Base-by-base conservation (phyloP, 1,140 invertebrate genomes). In the Luehdorfia chinensis region DNA sequence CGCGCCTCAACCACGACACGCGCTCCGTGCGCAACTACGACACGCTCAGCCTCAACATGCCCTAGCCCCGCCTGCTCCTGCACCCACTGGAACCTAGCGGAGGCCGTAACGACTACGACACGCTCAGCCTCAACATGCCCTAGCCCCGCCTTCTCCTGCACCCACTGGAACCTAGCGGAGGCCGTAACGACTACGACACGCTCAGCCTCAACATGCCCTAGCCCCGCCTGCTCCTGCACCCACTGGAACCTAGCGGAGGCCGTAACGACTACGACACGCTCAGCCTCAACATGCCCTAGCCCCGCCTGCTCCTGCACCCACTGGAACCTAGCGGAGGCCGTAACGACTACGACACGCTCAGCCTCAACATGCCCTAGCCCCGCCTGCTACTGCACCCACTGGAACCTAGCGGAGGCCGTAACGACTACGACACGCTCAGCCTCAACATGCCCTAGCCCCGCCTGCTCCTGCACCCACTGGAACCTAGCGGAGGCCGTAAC, bases 201-300 rank as follows among this genome's bases (percentile, higher is more conserved):
- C 83, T 85, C 21, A 83, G 78, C 52, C 52, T 84, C 1, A 85
- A 85, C 51, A 75, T 85, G 76, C 78, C 80, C 30, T 84, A 56
- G 67, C 25, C n/a, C n/a, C n/a, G n/a, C n/a, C n/a, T n/a, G n/a
- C n/a, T n/a, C n/a, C n/a, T n/a, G n/a, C n/a, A n/a, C n/a, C n/a
- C n/a, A n/a, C n/a, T n/a, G n/a, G n/a, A n/a, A n/a, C n/a, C n/a
- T n/a, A n/a, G n/a, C n/a, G n/a, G n/a, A n/a, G n/a, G n/a, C n/a
- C n/a, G n/a, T n/a, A n/a, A n/a, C 44, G 81, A 83, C 46, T 79
- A 64, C 59, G 81, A 83, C 30, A 75, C 66, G 8, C 83, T 85
- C 21, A 83, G 78, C 52, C 52, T 84, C 1, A 85, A 85, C 51
- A 75, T 85, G 76, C 78, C 80, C 30, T 84, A 56, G 67, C 25